These are phyloP conservation scores for Reticulitermes speratus DNA, from an alignment of 1,140 invertebrate species.

Conservation along the genomic window DNA sequence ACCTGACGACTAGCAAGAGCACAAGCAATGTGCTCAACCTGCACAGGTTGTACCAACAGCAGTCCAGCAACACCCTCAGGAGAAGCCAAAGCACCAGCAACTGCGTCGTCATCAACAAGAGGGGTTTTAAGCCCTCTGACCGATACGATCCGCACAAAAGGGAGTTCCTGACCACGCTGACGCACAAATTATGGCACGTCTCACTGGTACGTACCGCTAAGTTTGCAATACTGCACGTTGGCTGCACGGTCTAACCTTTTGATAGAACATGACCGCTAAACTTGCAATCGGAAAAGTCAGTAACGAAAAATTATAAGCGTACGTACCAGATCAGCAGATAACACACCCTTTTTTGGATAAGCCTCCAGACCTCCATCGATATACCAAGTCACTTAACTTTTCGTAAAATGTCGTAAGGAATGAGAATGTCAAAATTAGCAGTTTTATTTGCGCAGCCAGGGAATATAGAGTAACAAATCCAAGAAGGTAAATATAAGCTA, in stretches of 20 bases:
- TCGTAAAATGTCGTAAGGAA: no score
- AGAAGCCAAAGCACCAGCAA: conserved; percentile 27
- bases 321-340: no score
- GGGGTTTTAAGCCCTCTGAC: conserved; percentile 82
- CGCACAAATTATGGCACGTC: conserved; percentile 74
- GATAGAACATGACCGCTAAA: no score
- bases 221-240: not conserved
- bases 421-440: no score
- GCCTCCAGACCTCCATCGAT: no score
- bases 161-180: conserved; percentile 75
- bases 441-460: no score
- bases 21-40: conserved; percentile 23
- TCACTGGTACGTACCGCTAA: conserved; percentile 63
- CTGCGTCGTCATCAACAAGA: conserved; percentile 54
- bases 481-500: no score
- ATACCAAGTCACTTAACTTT: no score
- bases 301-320: no score
- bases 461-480: no score
- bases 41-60: conserved; percentile 1
- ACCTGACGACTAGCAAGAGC: conserved; percentile 28
- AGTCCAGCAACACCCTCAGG: not conserved
- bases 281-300: no score
- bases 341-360: no score
- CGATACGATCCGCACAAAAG: conserved; percentile 75
- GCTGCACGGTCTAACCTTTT: not conserved